Evolutionary conservation across 1,140 invertebrate genomes (phyloP).

Genomic region (Diorhabda carinulata): DNA sequence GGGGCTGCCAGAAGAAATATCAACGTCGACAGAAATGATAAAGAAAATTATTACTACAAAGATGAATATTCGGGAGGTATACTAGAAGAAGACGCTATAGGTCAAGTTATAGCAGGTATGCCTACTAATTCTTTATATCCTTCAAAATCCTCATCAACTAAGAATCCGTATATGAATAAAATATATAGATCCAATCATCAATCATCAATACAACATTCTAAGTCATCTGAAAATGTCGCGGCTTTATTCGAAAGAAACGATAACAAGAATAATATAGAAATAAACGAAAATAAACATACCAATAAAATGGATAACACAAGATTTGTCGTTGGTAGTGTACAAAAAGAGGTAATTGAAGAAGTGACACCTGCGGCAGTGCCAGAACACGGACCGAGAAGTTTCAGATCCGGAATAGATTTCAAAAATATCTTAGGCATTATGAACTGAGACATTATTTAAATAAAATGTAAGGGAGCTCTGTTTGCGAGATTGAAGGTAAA

Average conservation of each 20-base stretch:
- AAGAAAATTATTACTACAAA: slow-evolving; percentile 60
- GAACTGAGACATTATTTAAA: too few species aligned
- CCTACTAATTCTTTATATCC: slow-evolving; percentile 45
- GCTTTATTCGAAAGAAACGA: background rate
- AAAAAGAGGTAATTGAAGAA: slow-evolving; percentile 52
- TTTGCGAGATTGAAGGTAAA: too few species aligned
- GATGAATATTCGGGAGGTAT: slow-evolving; percentile 63
- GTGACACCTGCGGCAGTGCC: slow-evolving; percentile 56
- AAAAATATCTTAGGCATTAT: too few species aligned
- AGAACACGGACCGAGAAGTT: slow-evolving; percentile 56
- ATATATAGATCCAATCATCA: slow-evolving; percentile 27
- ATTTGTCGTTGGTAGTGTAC: slow-evolving; percentile 57
- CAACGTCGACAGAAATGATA: slow-evolving; percentile 58
- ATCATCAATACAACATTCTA: slow-evolving; percentile 23
- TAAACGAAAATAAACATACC: slow-evolving; percentile 10
- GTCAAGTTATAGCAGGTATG: slow-evolving; percentile 71
- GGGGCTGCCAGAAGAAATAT: slow-evolving; percentile 63
- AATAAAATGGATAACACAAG: slow-evolving; percentile 25
- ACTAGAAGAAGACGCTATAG: slow-evolving; percentile 69
- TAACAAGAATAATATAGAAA: background rate
- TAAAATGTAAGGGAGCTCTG: too few species aligned
- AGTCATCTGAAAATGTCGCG: slow-evolving; percentile 28
- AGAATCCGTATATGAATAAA: slow-evolving; percentile 28
- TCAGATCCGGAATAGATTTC: slow-evolving; percentile 29
- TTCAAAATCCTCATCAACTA: slow-evolving; percentile 30